A percentile compares a stretch with the other conserved stretches of the same genome.
These are phyloP conservation scores for Scolanthus callimorphus DNA, from an alignment of 92 coral and sea anemone genomes.

Conservation along the genomic window DNA sequence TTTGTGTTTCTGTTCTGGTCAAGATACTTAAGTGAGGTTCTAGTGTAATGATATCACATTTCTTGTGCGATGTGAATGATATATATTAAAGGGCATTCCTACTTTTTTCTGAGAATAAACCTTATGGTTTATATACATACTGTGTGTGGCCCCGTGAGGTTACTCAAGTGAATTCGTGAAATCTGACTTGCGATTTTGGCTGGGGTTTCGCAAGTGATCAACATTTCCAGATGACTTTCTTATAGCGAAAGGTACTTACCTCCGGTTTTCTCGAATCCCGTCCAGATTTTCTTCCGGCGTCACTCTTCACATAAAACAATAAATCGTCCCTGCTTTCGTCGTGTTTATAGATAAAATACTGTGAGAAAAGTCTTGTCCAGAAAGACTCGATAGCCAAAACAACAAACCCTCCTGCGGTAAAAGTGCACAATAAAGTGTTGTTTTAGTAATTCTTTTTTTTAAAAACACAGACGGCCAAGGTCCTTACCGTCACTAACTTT, in stretches of 20 bases:
- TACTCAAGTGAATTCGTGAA: too few species aligned
- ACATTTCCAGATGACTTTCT: neutral
- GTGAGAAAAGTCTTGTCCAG: conserved; percentile 86
- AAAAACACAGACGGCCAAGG: neutral
- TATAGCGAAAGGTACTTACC: conserved; percentile 20
- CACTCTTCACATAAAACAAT: conserved; percentile 80
- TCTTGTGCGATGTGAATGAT: too few species aligned
- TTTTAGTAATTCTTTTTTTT: too few species aligned
- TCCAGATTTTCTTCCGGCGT: conserved; percentile 41
- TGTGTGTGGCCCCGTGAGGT: too few species aligned
- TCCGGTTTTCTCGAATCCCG: conserved; percentile 44
- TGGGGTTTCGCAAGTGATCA: neutral
- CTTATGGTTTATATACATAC: too few species aligned
- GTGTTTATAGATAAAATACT: conserved; percentile 69
- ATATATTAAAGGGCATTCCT: too few species aligned
- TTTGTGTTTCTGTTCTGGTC: too few species aligned
- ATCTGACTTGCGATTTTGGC: too few species aligned
- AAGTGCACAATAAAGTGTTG: neutral
- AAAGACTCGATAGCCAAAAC: conserved; percentile 88
- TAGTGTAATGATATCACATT: too few species aligned
- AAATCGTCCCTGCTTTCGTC: conserved; percentile 87
- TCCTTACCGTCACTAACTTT: conserved; percentile 81
- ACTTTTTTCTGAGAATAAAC: too few species aligned
- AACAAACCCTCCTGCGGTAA: conserved; percentile 69
- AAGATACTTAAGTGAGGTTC: too few species aligned